These are phyloP conservation scores for Rhizoglyphus robini DNA, from an alignment of 1,140 invertebrate genomes.

Conservation along the genomic window DNA sequence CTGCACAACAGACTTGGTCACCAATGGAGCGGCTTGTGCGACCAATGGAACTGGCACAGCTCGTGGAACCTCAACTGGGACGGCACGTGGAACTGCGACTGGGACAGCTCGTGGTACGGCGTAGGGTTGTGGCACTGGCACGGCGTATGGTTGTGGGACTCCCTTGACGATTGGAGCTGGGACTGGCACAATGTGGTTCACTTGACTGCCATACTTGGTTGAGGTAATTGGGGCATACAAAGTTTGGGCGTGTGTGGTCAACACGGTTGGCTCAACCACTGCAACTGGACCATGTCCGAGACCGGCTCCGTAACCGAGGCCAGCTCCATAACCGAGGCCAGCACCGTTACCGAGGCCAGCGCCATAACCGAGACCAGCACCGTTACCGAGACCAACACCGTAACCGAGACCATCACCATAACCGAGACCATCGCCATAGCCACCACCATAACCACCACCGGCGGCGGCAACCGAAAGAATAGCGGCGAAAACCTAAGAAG, in stretches of 20 bases:
- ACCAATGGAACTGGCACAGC: conserved; percentile 14
- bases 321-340: not conserved
- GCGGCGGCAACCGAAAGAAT: not conserved
- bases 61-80: conserved; percentile 18
- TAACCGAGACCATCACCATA: not conserved
- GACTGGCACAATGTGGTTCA: not conserved
- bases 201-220: conserved; percentile 15
- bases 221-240: conserved; percentile 9
- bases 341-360: too few relatives aligned
- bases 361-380: not conserved
- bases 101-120: conserved; percentile 19
- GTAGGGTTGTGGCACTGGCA: conserved; percentile 9
- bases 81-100: conserved; percentile 13
- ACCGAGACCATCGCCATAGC: not conserved
- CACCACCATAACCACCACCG: too few relatives aligned
- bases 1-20: conserved; percentile 11
- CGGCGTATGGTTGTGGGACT: conserved; percentile 16
- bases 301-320: not conserved
- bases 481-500: conserved; percentile 6
- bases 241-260: conserved; percentile 9
- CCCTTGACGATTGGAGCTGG: conserved; percentile 16
- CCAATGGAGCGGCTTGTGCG: conserved; percentile 18
- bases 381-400: conserved; percentile 13
- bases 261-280: too few relatives aligned
- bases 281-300: too few relatives aligned